Base-by-base conservation (phyloP, 1,140 invertebrate species). In the Drosophila guanche region DNA sequence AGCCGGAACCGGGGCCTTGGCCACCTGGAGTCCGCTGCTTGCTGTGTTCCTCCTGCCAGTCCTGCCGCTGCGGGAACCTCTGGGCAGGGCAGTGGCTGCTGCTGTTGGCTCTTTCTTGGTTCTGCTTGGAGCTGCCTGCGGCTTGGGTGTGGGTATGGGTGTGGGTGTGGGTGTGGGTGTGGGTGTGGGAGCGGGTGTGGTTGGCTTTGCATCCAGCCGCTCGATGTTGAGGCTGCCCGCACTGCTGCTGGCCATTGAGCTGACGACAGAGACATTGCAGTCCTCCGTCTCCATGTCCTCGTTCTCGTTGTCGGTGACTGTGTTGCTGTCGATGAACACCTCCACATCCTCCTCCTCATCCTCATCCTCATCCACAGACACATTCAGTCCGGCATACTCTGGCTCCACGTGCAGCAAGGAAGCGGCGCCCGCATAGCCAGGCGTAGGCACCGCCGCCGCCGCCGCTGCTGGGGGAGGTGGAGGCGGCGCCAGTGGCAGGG, bases 161-260 rank as follows among this genome's bases (percentile, higher is more conserved):
- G 23, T 20, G 3, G 53, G 8, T 29, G 57, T 23, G 2, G 54
- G 14, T 45, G 47, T 12, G 51, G 52, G 3, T 42, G 45, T 47
- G 29, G 48, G 14, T 3, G 65, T 59, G 5, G 55, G 25, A 4
- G 23, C 5, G 14, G 68, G 27, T 8, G 60, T 46, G 8, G 69
- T 7, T 20, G 56, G 54, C 55, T 58, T 48, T 0, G 62, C 46
- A 1, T 85, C 81, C 37, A 88, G 5, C 1, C 77, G 67, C 12
- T 93, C 93, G 51, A 92, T 84, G 3, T 92, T 77, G 5, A 92
- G 90, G 3, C 92, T 76, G 6, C 92, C 91, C 8, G 92, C 73
- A 52, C 81, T 81, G 57, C 92, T 84, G 37, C 81, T 79, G 4
- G 72, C 80, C 50, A 86, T 22, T 0, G 77, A 77, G 22, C 77